Conservation (phyloP, 2,797 vertebrate species). For the Tenualosa ilisha region DNA sequence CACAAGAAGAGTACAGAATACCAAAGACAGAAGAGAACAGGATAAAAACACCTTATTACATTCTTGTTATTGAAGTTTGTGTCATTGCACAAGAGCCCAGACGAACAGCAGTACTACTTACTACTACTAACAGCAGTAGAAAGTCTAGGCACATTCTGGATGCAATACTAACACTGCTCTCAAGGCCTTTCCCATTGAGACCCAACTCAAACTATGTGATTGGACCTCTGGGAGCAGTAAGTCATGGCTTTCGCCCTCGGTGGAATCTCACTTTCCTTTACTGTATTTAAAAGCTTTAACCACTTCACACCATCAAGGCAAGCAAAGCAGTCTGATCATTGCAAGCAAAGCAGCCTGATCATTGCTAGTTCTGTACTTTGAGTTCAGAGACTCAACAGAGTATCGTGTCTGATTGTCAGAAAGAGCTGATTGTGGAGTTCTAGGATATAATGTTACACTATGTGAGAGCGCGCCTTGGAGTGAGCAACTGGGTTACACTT, state of each 20-base stretch:
- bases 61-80: neutral
- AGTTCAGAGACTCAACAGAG: neutral
- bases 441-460: neutral
- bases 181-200: neutral
- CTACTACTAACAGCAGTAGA: neutral
- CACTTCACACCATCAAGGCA: neutral
- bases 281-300: neutral
- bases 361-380: neutral
- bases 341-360: neutral
- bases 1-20: neutral
- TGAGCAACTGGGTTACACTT: too few species aligned
- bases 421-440: neutral
- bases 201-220: neutral
- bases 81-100: neutral
- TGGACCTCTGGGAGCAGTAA: constrained; percentile 23
- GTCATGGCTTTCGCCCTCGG: neutral
- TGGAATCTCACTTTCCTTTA: neutral
- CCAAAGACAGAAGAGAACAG: neutral
- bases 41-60: neutral
- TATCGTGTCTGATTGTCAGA: neutral
- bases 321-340: neutral
- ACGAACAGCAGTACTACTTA: neutral
- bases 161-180: neutral
- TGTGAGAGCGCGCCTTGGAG: neutral
- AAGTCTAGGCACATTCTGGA: neutral